Conservation (phyloP, 2,797 vertebrate genomes). For the Siniperca undulata region DNA sequence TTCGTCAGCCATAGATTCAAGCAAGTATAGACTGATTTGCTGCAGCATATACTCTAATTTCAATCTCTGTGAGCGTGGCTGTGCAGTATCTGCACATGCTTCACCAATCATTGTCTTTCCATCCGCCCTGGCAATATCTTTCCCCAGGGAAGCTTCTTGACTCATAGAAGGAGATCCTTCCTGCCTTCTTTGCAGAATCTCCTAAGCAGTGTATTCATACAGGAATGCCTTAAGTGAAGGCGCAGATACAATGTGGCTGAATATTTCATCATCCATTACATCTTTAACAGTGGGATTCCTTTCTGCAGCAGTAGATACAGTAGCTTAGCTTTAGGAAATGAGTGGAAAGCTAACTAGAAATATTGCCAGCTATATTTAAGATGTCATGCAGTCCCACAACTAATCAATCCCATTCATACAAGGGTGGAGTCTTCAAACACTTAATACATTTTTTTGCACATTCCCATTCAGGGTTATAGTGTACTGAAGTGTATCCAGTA, state of each 20-base stretch:
- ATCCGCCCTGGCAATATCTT: constrained; percentile 39
- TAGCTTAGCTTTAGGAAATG: constrained; percentile 21
- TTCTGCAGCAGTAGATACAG: constrained; percentile 8
- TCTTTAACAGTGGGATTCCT: constrained; percentile 47
- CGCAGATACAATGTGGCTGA: constrained; percentile 48
- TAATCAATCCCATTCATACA: constrained; percentile 11
- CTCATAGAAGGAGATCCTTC: constrained; percentile 54
- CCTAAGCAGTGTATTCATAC: constrained; percentile 45
- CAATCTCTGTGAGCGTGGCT: constrained; percentile 39
- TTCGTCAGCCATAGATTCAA: constrained; percentile 31
- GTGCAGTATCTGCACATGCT: constrained; percentile 52
- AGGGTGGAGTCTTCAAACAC: background rate
- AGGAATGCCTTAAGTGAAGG: constrained; percentile 45
- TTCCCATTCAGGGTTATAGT: constrained; percentile 15
- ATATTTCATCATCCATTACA: constrained; percentile 53
- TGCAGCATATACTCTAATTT: constrained; percentile 42
- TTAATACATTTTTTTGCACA: background rate
- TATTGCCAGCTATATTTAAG: background rate
- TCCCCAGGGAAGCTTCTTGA: constrained; percentile 54
- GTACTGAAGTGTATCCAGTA: constrained; percentile 17
- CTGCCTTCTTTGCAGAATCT: constrained; percentile 52
- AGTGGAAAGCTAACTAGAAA: background rate
- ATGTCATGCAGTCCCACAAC: constrained; percentile 10
- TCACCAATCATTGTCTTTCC: constrained; percentile 62
- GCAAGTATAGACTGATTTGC: constrained; percentile 28